A percentile compares a stretch with the other conserved stretches of the same genome.
Conservation (phyloP, 2,113 vertebrate genomes). For the Clarias batrachus region DNA sequence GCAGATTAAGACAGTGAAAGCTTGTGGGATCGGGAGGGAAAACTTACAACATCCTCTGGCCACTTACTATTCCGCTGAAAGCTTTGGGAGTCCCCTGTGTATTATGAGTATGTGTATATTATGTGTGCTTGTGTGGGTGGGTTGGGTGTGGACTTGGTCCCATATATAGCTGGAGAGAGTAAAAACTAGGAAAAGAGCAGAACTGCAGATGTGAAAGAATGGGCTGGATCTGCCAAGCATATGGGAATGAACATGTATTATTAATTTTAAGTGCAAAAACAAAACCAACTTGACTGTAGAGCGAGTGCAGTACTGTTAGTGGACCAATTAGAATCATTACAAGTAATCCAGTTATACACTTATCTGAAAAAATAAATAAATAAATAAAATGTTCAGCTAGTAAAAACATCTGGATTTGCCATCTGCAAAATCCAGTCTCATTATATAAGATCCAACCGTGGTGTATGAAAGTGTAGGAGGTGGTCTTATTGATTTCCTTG, state of each 20-base stretch:
- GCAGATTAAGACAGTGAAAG: constrained; percentile 8
- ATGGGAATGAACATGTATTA: constrained; percentile 66
- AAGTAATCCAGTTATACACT: neutral
- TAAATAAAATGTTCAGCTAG: neutral
- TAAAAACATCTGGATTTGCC: neutral
- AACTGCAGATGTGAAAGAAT: constrained; percentile 52
- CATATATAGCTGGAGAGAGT: constrained; percentile 33
- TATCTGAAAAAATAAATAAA: constrained; percentile 6
- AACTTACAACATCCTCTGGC: constrained; percentile 14
- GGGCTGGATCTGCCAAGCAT: constrained; percentile 58
- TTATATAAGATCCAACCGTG: neutral
- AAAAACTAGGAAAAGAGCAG: constrained; percentile 31
- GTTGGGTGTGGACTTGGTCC: constrained; percentile 30
- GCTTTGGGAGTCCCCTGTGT: constrained; percentile 22
- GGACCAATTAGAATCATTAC: neutral
- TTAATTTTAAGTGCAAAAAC: constrained; percentile 61
- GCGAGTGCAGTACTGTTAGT: neutral
- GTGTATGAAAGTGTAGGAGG: neutral
- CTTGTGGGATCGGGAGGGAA: constrained; percentile 15
- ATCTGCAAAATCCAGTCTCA: neutral
- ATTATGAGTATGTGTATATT: constrained; percentile 26
- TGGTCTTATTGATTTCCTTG: neutral
- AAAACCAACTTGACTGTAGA: constrained; percentile 33
- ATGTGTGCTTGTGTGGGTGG: constrained; percentile 25
- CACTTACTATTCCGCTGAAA: constrained; percentile 17